Evolutionary conservation across 1,140 invertebrate species (phyloP), one percentile per base, ranked within the genome.

Genomic region (Drosophila leontia): DNA sequence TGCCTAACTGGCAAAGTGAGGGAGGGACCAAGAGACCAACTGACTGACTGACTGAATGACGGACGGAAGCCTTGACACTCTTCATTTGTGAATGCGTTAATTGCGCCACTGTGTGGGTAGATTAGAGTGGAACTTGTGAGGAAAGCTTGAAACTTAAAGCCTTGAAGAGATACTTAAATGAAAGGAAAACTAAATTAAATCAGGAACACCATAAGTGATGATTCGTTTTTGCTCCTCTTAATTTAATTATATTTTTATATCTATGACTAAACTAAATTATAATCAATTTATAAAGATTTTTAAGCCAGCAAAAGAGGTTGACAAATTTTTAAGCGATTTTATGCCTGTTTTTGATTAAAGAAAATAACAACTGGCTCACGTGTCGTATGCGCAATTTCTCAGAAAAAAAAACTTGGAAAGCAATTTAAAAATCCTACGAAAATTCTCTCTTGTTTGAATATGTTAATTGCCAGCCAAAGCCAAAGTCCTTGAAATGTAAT

Each of bases 71-170:
- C 85, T 90, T 90, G 85, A 90, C 85, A 90, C 85, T 90, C 85
- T 90, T 90, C 85, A 90, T 90, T 90, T 90, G 75, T 90, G 81
- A 90, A 90, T 90, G 81, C 85, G 85, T 90, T 90, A 90, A 90
- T 90, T 90, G 85, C 78, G 84, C 69, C 63, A 48, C 69, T 64
- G 74, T 59, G 35, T 50, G 42, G 17, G 26, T 35, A 48, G 35
- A 47, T 56, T 68, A 45, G 67, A 41, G 67, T 70, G 67, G 62
- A 35, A 35, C 39, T 41, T 61, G 17, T 6, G 7, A 34, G 11
- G 5, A n/a, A 7, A 7, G 0, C 47, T 26, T 2, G 15, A 4
- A n/a, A 17, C 3, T 17, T 34, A 0, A 23, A 11, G 9, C 12
- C 4, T 11, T 3, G 7, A 34, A 11, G 9, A 50, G 8, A 8